Percentiles rank a stretch among this genome's conserved stretches.
Conservation (phyloP, 2,113 vertebrate genomes). For the Ceratotherium simum region DNA sequence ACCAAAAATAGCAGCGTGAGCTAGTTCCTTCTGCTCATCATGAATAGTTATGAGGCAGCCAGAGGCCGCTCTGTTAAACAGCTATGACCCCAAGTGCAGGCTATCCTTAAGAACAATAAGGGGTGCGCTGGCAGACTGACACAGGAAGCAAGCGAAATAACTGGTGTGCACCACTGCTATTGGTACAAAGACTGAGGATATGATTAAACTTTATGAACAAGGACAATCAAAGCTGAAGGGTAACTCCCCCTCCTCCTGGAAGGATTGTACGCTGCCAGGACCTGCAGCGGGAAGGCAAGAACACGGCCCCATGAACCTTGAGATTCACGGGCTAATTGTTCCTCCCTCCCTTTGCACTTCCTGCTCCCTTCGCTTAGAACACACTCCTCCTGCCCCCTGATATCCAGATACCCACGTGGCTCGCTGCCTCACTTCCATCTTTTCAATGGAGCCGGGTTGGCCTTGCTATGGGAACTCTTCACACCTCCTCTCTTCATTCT, state of each 20-base stretch:
- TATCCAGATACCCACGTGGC: rapidly evolving
- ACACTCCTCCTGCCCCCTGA: rapidly evolving
- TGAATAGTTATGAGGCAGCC: not conserved
- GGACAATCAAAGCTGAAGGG: not conserved
- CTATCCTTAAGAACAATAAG: not conserved
- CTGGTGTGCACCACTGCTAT: not conserved
- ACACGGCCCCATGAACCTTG: not conserved
- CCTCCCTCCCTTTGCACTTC: too few species aligned
- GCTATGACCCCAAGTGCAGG: not conserved
- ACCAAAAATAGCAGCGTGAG: slow-evolving; percentile 65
- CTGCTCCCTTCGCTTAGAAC: too few species aligned
- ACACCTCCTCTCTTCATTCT: not conserved
- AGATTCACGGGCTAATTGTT: not conserved
- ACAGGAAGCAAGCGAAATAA: not conserved
- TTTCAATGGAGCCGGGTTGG: not conserved
- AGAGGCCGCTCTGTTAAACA: not conserved
- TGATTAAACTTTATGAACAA: not conserved
- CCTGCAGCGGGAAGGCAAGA: not conserved
- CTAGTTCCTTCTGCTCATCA: slow-evolving; percentile 20
- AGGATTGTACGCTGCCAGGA: too few species aligned
- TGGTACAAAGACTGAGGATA: not conserved
- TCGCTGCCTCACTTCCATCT: not conserved
- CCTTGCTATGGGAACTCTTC: not conserved
- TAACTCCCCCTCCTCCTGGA: not conserved
- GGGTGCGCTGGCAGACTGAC: not conserved